These are phyloP conservation scores for Malurus splendens DNA, from an alignment of 2,797 vertebrate species.

Conservation along the genomic window DNA sequence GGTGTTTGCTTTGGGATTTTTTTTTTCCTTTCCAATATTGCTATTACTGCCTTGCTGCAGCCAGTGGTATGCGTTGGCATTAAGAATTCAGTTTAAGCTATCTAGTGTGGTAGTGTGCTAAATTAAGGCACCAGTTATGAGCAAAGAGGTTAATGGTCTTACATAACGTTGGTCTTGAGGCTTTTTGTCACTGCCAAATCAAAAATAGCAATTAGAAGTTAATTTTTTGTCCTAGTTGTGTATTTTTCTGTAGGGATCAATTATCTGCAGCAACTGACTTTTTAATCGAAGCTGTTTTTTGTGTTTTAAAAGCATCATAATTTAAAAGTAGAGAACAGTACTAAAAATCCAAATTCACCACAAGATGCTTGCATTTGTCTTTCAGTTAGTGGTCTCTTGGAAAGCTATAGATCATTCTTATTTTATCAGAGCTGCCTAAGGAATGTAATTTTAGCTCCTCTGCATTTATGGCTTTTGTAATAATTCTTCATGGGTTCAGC, in stretches of 20 bases:
- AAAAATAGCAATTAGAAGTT: conserved; percentile 33
- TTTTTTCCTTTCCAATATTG: background rate
- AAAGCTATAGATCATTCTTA: background rate
- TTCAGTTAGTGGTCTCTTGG: background rate
- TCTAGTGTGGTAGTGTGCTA: background rate
- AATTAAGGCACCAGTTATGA: conserved; percentile 30
- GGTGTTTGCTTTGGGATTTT: background rate
- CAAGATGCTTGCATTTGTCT: background rate
- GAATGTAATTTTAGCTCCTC: background rate
- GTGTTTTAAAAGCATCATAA: conserved; percentile 25
- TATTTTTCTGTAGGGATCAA: background rate
- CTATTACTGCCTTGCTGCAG: background rate
- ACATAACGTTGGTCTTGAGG: background rate
- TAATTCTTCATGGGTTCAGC: background rate
- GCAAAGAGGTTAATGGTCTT: conserved; percentile 42
- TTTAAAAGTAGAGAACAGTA: background rate
- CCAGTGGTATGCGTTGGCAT: background rate
- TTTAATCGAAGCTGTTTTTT: background rate
- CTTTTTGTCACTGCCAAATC: conserved; percentile 12
- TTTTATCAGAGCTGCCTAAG: conserved; percentile 8
- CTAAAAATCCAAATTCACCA: background rate
- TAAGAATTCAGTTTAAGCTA: conserved; percentile 10
- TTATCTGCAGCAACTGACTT: background rate
- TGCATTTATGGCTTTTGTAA: background rate
- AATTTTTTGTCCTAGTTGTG: conserved; percentile 3